Evolutionary conservation across 1,140 invertebrate species (phyloP).

Genomic region (Drosophila ogumai): DNA sequence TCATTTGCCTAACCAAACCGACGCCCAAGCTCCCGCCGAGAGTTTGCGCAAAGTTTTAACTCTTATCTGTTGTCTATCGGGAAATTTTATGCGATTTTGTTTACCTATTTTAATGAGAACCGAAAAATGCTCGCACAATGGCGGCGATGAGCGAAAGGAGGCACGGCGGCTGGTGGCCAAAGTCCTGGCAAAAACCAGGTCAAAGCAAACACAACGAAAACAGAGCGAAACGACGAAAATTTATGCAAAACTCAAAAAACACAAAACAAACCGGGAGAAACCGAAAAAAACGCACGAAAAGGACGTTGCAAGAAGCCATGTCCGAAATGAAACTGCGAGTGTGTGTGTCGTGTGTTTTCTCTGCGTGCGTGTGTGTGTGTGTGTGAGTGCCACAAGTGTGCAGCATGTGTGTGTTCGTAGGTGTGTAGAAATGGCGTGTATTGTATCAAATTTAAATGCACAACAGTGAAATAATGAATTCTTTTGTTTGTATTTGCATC

Average conservation of each 20-base stretch:
- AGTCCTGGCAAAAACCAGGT: constrained; percentile 72
- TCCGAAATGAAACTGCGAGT: constrained; percentile 46
- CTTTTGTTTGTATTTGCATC: constrained; percentile 75
- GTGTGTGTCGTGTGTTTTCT: constrained; percentile 14
- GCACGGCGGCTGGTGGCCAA: constrained; percentile 36
- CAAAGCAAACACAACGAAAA: constrained; percentile 78
- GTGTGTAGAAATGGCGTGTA: constrained; percentile 77
- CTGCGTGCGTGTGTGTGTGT: not conserved
- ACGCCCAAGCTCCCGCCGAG: constrained; percentile 21
- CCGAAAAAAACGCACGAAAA: constrained; percentile 53
- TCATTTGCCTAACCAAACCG: constrained; percentile 72
- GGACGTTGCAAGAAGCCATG: constrained; percentile 67
- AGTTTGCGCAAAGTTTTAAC: constrained; percentile 78
- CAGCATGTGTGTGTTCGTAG: constrained; percentile 26
- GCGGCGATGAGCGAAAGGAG: constrained; percentile 32
- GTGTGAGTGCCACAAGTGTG: constrained; percentile 15
- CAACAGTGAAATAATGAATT: constrained; percentile 79
- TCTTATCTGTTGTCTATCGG: constrained; percentile 81
- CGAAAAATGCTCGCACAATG: constrained; percentile 68
- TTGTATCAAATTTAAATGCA: constrained; percentile 83
- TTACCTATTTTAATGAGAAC: constrained; percentile 82
- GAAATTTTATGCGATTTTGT: constrained; percentile 81
- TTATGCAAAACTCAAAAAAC: constrained; percentile 80
- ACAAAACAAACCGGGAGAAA: constrained; percentile 35
- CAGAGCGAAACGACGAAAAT: constrained; percentile 63